These are phyloP conservation scores for Penaeus monodon DNA, from an alignment of 2,888 invertebrate genomes.

Conservation along the genomic window DNA sequence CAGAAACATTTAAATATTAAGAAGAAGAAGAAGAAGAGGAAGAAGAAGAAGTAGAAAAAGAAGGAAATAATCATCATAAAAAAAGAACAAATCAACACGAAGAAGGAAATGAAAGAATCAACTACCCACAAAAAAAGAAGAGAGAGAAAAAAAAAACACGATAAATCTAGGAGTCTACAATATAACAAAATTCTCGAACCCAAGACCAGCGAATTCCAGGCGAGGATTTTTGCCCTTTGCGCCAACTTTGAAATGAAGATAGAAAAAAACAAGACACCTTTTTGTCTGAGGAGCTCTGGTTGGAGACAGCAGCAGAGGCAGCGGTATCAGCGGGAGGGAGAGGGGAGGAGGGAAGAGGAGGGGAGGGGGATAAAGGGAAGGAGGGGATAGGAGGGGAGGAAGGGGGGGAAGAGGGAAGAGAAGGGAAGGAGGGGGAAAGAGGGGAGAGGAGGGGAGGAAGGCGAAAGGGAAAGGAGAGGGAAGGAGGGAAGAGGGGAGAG, in stretches of 20 bases:
- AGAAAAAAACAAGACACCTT: constrained; percentile 24
- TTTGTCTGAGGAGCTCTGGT: constrained; percentile 41
- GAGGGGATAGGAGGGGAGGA: background rate
- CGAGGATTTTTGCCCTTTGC: constrained; percentile 35
- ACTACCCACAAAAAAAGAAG: background rate
- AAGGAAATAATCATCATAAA: too few species aligned
- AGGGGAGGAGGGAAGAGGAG: background rate
- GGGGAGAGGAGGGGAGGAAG: background rate
- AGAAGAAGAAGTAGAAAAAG: too few species aligned
- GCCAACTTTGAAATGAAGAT: constrained; percentile 53
- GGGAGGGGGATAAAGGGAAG: background rate
- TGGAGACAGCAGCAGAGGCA: constrained; percentile 35
- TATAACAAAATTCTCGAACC: constrained; percentile 36
- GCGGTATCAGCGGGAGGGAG: background rate
- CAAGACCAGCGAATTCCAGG: background rate
- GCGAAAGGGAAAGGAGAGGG: background rate
- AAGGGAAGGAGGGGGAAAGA: too few species aligned
- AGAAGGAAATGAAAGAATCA: background rate
- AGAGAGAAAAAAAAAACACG: background rate
- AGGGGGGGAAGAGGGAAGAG: background rate
- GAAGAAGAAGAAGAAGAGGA: background rate
- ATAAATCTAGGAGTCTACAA: background rate
- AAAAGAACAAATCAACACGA: too few species aligned
- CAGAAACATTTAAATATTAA: background rate
- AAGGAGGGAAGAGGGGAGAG: background rate